Evolutionary conservation across 2,888 invertebrate genomes (phyloP), one percentile per base, ranked within the genome.

Genomic region (Baccha elongata): DNA sequence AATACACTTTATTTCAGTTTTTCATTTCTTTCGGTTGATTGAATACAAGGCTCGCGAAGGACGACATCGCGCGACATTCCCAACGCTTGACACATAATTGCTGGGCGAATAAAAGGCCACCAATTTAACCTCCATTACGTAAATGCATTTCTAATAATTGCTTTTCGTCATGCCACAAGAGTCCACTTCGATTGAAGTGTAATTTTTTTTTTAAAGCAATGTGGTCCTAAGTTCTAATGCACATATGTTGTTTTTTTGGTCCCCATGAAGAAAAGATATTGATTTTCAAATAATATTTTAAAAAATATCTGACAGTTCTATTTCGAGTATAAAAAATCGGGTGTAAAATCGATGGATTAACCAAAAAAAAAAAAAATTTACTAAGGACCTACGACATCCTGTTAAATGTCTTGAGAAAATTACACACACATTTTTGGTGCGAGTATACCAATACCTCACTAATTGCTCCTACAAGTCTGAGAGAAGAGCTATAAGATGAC

Each of bases 121-220:
- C 80, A 80, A 75, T 80, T 80, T 75, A 58, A 69, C 21, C 53
- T 80, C 80, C 80, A 80, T 80, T 75, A 74, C 74, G 75, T 69
- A 80, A 80, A 64, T 69, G 80, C 75, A 75, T 64, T 75, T 62
- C 60, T 29, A 60, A 60, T 69, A 80, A 75, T 80, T 74, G 80
- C 74, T 55, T 68, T 21, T 26, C 60, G 50, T 42, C 52, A 53
- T 53, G 65, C 40, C 35, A 35, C 53, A 53, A 37, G 48, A 44
- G 72, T 58, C 19, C 58, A 72, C 58, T 40, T 58, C 58, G 19
- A 23, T 62, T 53, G 42, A 29, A 21, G 26, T 48, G 11, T 13
- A 3, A 7, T 10, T 1, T 29, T n/a, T 13, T 19, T 37, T 50
- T n/a, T 53, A 8, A 60, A 32, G 44, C 6, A 48, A 1, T 29